phyloP scores from a whole-genome alignment of 1,140 invertebrate species.

The Zaprionus tsacasi region DNA sequence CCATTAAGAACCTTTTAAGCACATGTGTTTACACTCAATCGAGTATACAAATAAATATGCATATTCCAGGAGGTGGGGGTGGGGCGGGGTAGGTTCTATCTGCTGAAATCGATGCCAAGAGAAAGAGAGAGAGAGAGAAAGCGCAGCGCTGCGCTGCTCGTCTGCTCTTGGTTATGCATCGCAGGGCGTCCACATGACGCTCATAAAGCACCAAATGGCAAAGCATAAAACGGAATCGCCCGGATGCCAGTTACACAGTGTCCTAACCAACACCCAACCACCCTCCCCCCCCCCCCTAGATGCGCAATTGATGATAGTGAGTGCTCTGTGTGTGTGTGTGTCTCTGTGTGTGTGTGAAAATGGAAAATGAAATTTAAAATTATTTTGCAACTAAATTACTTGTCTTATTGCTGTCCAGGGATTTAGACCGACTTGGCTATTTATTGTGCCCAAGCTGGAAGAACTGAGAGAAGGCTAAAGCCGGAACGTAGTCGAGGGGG shows the following conservation, averaged over 20 bases:
- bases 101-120: too few relatives aligned
- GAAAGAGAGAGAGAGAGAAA: background rate
- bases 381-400: constrained; percentile 82
- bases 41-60: background rate
- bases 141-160: background rate
- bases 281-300: constrained; percentile 5
- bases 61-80: background rate
- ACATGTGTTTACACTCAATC: background rate
- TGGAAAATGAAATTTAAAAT: constrained; percentile 82
- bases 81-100: too few relatives aligned
- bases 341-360: constrained; percentile 56
- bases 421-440: constrained; percentile 60
- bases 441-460: constrained; percentile 49
- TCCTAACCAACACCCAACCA: background rate
- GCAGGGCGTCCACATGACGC: constrained; percentile 33
- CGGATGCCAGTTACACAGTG: constrained; percentile 1
- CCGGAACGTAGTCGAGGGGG: background rate
- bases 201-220: constrained; percentile 67
- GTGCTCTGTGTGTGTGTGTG: constrained; percentile 51
- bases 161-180: constrained; percentile 35
- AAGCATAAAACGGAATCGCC: constrained; percentile 68
- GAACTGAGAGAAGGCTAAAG: background rate
- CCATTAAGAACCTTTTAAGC: constrained; percentile 2
- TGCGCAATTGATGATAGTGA: constrained; percentile 80
- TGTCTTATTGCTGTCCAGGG: constrained; percentile 80